Evolutionary conservation across 2,888 invertebrate genomes (phyloP).

Genomic region (Sarcophaga rosellei): DNA sequence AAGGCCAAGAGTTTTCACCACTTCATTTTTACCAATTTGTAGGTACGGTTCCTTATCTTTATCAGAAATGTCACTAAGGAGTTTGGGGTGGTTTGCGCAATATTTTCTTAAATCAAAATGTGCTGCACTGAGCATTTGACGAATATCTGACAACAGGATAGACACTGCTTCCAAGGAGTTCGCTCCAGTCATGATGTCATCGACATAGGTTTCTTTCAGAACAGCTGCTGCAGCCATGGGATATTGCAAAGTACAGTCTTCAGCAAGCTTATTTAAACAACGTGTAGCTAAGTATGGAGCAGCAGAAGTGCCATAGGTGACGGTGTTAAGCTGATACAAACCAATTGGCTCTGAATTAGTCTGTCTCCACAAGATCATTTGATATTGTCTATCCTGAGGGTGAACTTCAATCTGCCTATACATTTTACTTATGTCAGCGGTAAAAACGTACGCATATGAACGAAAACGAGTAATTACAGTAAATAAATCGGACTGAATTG

Average conservation of each 20-base stretch:
- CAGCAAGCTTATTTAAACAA: too few species aligned
- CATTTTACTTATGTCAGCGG: too few species aligned
- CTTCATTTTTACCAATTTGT: slow-evolving; percentile 30
- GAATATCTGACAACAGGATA: slow-evolving; percentile 42
- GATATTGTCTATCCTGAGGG: background rate
- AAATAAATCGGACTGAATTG: slow-evolving; percentile 31
- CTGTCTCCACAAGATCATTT: background rate
- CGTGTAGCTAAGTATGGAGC: slow-evolving; percentile 64
- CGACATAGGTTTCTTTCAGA: too few species aligned
- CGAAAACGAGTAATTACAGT: slow-evolving; percentile 35
- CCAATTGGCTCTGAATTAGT: slow-evolving; percentile 19
- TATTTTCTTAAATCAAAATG: slow-evolving; percentile 65
- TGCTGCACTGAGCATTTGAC: slow-evolving; percentile 32
- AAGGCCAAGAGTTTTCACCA: slow-evolving; percentile 54
- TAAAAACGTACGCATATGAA: slow-evolving; percentile 6
- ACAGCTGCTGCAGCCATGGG: too few species aligned
- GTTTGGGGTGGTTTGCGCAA: slow-evolving; percentile 41
- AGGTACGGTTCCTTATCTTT: slow-evolving; percentile 30
- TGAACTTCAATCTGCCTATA: too few species aligned
- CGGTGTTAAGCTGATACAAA: slow-evolving; percentile 32
- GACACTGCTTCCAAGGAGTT: slow-evolving; percentile 50
- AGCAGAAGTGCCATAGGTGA: slow-evolving; percentile 59
- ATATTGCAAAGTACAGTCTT: too few species aligned
- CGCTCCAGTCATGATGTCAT: slow-evolving; percentile 66
- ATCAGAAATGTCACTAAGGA: slow-evolving; percentile 9